phyloP scores from a whole-genome alignment of 2,113 vertebrate genomes.

The Gila orcuttii region DNA sequence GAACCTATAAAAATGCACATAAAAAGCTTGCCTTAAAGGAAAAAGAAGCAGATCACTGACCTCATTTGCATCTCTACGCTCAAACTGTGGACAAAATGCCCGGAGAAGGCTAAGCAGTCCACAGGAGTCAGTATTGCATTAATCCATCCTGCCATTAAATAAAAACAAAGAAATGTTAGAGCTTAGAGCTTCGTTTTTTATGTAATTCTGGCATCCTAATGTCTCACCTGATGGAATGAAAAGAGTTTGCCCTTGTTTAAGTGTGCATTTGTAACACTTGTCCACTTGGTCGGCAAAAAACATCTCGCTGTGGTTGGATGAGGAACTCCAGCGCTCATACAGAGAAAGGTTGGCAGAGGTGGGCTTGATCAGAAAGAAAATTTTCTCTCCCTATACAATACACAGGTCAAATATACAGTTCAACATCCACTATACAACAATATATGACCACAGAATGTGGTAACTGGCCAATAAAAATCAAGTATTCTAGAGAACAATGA shows the following conservation, averaged over 20 bases:
- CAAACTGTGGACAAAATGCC: constrained; percentile 95
- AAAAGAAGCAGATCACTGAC: constrained; percentile 67
- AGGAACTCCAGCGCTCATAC: constrained; percentile 96
- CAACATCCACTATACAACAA: not conserved
- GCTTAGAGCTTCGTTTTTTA: not conserved
- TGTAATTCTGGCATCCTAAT: not conserved
- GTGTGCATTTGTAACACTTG: constrained; percentile 95
- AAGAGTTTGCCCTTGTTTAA: constrained; percentile 97
- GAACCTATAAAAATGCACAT: too few relatives aligned
- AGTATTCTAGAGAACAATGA: not conserved
- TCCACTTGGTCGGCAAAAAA: constrained; percentile 99
- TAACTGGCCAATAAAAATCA: not conserved
- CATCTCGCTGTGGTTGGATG: constrained; percentile 97
- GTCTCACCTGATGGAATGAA: constrained; percentile 94
- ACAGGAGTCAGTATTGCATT: constrained; percentile 96
- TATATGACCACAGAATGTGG: not conserved
- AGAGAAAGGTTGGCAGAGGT: constrained; percentile 95
- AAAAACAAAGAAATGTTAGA: not conserved
- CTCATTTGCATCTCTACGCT: constrained; percentile 99
- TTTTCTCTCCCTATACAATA: constrained; percentile 90
- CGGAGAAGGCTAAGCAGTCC: constrained; percentile 94
- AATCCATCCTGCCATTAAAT: constrained; percentile 86
- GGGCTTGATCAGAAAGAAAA: constrained; percentile 98
- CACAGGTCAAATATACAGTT: not conserved
- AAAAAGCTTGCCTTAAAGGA: too few relatives aligned